Percentiles rank a stretch among this genome's conserved stretches.
phyloP scores from a whole-genome alignment of 2,797 vertebrate species.

The Lophotriccus pileatus region DNA sequence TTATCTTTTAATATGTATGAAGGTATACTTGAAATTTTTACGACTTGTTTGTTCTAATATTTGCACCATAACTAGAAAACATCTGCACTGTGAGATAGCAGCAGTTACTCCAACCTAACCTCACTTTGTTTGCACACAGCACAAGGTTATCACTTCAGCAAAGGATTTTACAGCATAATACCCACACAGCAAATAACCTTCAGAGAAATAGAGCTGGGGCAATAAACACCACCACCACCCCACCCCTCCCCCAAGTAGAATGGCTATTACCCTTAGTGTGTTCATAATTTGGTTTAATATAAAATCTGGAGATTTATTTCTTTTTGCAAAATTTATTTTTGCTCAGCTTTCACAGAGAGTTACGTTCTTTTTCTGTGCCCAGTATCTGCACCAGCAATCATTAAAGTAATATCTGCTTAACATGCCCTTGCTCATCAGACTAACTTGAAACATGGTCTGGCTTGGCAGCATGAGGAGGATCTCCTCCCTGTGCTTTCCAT shows the following conservation, averaged over 20 bases:
- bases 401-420: background rate
- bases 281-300: background rate
- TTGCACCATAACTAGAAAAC: background rate
- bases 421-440: background rate
- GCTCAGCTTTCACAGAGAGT: background rate
- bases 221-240: background rate
- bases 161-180: background rate
- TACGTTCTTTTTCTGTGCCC: background rate
- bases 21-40: background rate
- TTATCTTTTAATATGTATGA: background rate
- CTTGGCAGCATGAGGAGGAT: background rate
- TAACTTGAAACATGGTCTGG: background rate
- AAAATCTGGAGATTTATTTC: background rate
- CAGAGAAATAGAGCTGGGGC: background rate
- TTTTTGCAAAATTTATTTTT: background rate
- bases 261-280: background rate
- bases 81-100: background rate
- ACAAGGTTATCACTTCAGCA: background rate
- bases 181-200: background rate
- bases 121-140: background rate
- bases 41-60: background rate
- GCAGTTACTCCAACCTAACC: background rate
- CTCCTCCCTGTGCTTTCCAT: background rate
- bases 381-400: background rate
- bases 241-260: background rate